phyloP scores from a whole-genome alignment of 2,113 vertebrate species.

The Sclerurus mexicanus region DNA sequence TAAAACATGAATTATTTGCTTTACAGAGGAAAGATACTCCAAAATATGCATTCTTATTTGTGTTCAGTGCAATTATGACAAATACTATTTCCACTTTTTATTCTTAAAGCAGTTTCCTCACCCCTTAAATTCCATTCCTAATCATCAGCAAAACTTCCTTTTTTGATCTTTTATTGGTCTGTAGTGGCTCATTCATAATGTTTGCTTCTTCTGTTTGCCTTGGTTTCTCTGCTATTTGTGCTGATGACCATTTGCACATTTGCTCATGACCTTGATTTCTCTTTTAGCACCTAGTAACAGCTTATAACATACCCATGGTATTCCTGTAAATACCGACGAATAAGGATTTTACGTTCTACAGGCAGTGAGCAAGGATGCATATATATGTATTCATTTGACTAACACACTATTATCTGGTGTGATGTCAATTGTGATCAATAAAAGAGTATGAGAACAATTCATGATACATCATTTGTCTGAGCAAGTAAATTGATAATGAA shows the following conservation, averaged over 20 bases:
- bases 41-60: background rate
- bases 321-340: background rate
- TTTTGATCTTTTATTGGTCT: background rate
- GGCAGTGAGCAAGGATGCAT: background rate
- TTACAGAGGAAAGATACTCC: background rate
- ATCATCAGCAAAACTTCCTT: background rate
- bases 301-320: background rate
- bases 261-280: background rate
- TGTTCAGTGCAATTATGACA: rapidly evolving
- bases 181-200: background rate
- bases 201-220: background rate
- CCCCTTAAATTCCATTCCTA: background rate
- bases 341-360: background rate
- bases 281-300: background rate
- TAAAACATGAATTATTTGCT: background rate
- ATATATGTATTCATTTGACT: background rate
- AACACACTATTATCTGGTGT: background rate
- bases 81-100: background rate
- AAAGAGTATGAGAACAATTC: background rate
- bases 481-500: background rate
- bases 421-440: background rate
- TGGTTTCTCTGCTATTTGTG: background rate
- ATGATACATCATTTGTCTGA: background rate
- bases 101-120: background rate
- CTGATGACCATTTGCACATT: background rate